Evolutionary conservation across 2,797 vertebrate genomes (phyloP), one percentile per base, ranked within the genome.

Genomic region (Macropus fuliginosus): DNA sequence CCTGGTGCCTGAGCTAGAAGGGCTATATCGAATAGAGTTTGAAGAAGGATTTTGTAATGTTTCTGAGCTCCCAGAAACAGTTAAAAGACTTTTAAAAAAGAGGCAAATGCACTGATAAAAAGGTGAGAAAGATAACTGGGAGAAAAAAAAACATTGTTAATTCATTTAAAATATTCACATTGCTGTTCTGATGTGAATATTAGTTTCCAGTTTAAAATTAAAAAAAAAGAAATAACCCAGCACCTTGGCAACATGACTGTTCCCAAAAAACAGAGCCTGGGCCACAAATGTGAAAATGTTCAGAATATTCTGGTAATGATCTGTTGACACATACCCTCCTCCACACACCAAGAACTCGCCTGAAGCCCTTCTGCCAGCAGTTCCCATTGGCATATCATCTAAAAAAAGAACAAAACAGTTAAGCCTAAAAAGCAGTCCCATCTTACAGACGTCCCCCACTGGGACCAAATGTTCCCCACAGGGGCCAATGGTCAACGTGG

Each of bases 331-430:
- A 98, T 99, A 99, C 99, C 99, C 99, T 99, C 99, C 99, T 99
- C 99, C 99, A 98, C 99, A 99, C 97, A 99, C 98, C 96, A 99
- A 98, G 98, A 99, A 99, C 96, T 99, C 99, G n/a, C 99, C 99
- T 34, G 99, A 99, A n/a, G 99, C 98, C 55, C 99, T 98, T 90
- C 99, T 99, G 93, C 99, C 98, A 62, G 98, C 98, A 46, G 98
- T 97, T 98, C 99, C 99, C 98, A 99, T 97, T 4, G 99, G 99
- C 98, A 99, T 98, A 91, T 99, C 99, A 98, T 99, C 99, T 99
- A 96, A 97, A 96, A 93, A 95, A 94, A 97, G 95, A 95, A 54
- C 96, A 96, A 96, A 4, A 91, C 1, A 27, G 24, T 91, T 55
- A 96, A 90, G 91, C 92, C 57, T 56, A 54, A 91, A 87, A 87